Base-by-base conservation (phyloP, 2,797 vertebrate species). In the Lateolabrax maculatus region DNA sequence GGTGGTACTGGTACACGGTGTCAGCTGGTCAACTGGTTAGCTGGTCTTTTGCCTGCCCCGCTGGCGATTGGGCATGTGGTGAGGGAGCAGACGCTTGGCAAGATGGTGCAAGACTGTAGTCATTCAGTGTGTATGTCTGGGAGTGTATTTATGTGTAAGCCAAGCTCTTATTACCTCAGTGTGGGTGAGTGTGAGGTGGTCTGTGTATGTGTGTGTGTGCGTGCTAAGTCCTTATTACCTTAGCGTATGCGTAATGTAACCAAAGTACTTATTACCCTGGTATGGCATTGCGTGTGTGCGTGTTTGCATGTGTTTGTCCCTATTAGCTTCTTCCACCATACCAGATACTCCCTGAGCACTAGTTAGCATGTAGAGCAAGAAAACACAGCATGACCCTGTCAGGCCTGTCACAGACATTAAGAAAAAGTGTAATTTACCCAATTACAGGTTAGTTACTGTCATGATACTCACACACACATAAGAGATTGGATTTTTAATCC, bases 111-210 rank as follows among this genome's bases (percentile, higher is more conserved):
- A 70, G 65, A 68, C 84, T 87, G 58, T 25, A 74, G 72, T 84
- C 57, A 82, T 76, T 79, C 49, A 73, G 46, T 49, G 53, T 85
- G 61, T 76, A 48, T 23, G 72, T 53, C 51, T 84, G 48, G 65
- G 82, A 63, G 78, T 69, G 72, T 78, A 55, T 88, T 77, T 78
- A 65, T 89, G 65, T 87, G 77, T 51, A 71, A 70, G 84, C 84
- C 81, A 84, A 87, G 79, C 63, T 79, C 53, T 81, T 84, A 90
- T 91, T 90, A 89, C 79, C 75, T 89, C 83, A 87, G 76, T 73
- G 65, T 76, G 83, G 55, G 72, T 72, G 84, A 44, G 78, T 78
- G 84, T 55, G 68, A 85, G 86, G 77, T 87, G 75, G 84, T 80
- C 77, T 74, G 79, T 86, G 81, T 60, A 15, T 73, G 43, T 63